A percentile compares a stretch with the other conserved stretches of the same genome.
Conservation (phyloP, 2,888 invertebrate genomes). For the Galerucella calmariensis region DNA sequence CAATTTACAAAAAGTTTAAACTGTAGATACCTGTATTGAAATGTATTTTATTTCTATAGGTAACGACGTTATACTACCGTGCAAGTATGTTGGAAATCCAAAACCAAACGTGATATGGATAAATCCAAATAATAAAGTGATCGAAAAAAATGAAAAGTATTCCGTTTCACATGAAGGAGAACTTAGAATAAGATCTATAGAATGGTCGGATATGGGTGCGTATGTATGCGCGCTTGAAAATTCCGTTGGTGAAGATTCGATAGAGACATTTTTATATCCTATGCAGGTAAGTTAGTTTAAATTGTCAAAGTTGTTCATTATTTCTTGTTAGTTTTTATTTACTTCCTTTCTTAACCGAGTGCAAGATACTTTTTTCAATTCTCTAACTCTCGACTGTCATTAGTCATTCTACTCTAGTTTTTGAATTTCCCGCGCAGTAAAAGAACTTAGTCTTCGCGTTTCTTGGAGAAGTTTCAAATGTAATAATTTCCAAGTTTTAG, state of each 20-base stretch:
- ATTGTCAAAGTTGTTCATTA: too few relatives aligned
- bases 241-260: conserved; percentile 71
- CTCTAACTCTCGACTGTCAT: too few relatives aligned
- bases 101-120: conserved; percentile 76
- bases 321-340: too few relatives aligned
- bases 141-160: conserved; percentile 66
- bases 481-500: too few relatives aligned
- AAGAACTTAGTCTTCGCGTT: too few relatives aligned
- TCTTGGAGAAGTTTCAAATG: too few relatives aligned
- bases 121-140: conserved; percentile 68
- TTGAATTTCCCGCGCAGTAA: too few relatives aligned
- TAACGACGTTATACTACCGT: conserved; percentile 74
- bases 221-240: conserved; percentile 82
- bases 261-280: conserved; percentile 81
- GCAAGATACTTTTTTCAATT: too few relatives aligned
- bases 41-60: conserved; percentile 60
- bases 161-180: conserved; percentile 77
- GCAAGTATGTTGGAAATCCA: conserved; percentile 74
- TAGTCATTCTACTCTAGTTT: too few relatives aligned
- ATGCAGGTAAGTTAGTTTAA: conserved; percentile 55
- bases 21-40: neutral
- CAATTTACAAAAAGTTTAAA: too few relatives aligned
- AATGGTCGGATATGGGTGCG: conserved; percentile 85
- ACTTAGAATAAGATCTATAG: conserved; percentile 76
- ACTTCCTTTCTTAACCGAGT: too few relatives aligned